These are phyloP conservation scores for Siniperca obscura DNA, from an alignment of 2,797 vertebrate genomes.

Conservation along the genomic window DNA sequence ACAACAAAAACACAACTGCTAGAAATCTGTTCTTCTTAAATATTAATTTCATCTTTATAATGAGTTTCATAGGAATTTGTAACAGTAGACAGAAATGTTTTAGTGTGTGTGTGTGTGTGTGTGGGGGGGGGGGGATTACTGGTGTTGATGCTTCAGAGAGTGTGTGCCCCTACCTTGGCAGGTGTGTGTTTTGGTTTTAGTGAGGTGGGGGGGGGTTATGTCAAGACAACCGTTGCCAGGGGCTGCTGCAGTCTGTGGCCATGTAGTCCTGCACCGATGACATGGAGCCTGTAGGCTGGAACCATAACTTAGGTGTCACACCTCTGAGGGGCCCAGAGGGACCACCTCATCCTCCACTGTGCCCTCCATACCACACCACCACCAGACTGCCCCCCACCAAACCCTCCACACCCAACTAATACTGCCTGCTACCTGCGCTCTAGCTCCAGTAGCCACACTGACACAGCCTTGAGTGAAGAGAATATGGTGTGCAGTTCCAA, in stretches of 20 bases:
- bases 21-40: not conserved
- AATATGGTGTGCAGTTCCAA: not conserved
- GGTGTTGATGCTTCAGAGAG: constrained; percentile 11
- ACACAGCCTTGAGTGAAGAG: constrained; percentile 10
- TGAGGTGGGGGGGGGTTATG: constrained; percentile 58
- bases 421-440: constrained; percentile 13
- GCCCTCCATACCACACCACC: constrained; percentile 24
- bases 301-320: constrained; percentile 75
- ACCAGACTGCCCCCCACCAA: constrained; percentile 30
- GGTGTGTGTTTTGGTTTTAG: constrained; percentile 70
- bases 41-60: not conserved
- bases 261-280: constrained; percentile 69
- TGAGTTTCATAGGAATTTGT: constrained; percentile 4
- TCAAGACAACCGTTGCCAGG: constrained; percentile 54
- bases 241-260: constrained; percentile 54
- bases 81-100: not conserved
- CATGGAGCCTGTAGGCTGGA: constrained; percentile 73
- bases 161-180: constrained; percentile 68
- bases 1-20: not conserved
- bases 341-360: not conserved
- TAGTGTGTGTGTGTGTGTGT: not conserved
- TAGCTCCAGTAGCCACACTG: not conserved
- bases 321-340: constrained; percentile 39
- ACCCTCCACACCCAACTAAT: constrained; percentile 38
- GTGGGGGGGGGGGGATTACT: not conserved